Evolutionary conservation across 2,888 invertebrate species (phyloP), one percentile per base, ranked within the genome.

Genomic region (Acanthoscelides obtectus): DNA sequence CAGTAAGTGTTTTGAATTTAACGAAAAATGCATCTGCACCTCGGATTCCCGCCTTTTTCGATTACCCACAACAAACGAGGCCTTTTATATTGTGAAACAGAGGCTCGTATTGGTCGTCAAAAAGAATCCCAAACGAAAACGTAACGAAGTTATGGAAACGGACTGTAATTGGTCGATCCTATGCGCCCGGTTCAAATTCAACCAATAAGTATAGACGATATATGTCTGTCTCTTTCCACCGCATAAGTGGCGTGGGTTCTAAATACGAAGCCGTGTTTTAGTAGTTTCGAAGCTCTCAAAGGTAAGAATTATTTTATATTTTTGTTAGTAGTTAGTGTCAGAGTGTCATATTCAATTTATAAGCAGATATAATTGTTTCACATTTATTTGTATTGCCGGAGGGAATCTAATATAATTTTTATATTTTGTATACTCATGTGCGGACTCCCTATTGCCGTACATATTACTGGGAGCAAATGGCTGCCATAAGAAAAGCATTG

Each of bases 241-340:
- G 87, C 87, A 87, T 87, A 87, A 88, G 88, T 89, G 88, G 89
- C 89, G 89, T 89, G 89, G 89, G 89, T 88, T 78, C 84, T 86
- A 88, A 87, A 88, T 88, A 88, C 88, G 87, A 88, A 88, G 88
- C 88, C 86, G 87, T 87, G 87, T 87, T 87, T 87, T 87, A 87
- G 87, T 87, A 79, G 87, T 87, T 87, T 86, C 86, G 85, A 86
- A 86, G 86, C 86, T 85, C 83, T 86, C 85, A 83, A 86, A 88
- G 89, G 89, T 89, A 88, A 89, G 88, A 88, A 87, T 86, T 85
- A 86, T 85, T 81, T 87, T 87, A 86, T 88, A 87, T 87, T 87
- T 87, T 85, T 83, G 81, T 83, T 84, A 82, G 81, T 83, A 83
- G 81, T 83, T 79, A 84, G 86, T 88, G 88, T 88, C 88, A 88